Base-by-base conservation (phyloP, 1,140 invertebrate species). In the Drusus annulatus region DNA sequence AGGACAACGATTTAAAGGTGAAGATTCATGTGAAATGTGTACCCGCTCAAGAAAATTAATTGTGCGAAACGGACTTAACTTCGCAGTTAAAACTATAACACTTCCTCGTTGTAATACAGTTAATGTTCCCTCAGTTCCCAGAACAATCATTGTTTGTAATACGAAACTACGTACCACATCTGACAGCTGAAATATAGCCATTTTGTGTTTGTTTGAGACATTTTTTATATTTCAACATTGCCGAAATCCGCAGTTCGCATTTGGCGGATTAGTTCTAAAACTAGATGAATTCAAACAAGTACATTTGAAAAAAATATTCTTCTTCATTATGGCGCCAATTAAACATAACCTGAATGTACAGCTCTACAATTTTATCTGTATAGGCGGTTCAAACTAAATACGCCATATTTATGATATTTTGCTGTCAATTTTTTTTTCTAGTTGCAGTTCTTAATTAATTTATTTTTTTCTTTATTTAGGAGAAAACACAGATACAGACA, bases 31-130 rank as follows among this genome's bases (percentile, higher is more conserved):
- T 17, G n/a, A 58, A 58, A 21, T 2, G 56, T 17, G 36, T 45
- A 13, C 36, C 36, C 7, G 7, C 10, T 45, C 8, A 45, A 45
- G 10, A 45, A 23, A 60, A 60, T 60, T 21, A 60, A 60, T 19
- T 60, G 56, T 60, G 56, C 56, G 56, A 60, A 60, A 60, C 16
- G 17, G 56, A 60, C 17, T 60, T 23, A 60, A 60, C 56, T 60
- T 60, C 13, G 17, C 23, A 19, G 31, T 36, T 7, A 23, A 19
- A 60, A 60, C 17, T 17, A 19, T 60, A 60, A 5, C 56, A 17
- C 56, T 60, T 60, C 56, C 56, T 60, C 23, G 10, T 21, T 60
- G 56, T 56, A 21, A 21, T 21, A 17, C n/a, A 4, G 10, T n/a
- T 19, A 23, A 3, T 13, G 56, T 60, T 45, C 36, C 2, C 1